phyloP scores from a whole-genome alignment of 2,888 invertebrate genomes.

The Agriotes lineatus region DNA sequence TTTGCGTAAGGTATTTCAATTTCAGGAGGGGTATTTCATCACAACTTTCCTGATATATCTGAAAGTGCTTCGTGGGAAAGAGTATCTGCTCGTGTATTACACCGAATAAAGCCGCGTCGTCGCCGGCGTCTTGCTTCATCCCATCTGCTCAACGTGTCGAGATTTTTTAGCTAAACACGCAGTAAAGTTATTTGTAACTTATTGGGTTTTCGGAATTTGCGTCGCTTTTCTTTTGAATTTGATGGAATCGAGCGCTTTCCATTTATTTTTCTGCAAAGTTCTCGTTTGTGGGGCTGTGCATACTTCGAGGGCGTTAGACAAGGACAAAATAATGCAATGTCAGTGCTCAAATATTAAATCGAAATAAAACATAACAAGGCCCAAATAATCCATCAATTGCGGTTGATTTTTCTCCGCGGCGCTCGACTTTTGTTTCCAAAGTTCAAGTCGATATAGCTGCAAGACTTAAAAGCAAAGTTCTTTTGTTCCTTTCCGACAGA shows the following conservation, averaged over 20 bases:
- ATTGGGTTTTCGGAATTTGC: slow-evolving; percentile 10
- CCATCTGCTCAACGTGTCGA: slow-evolving; percentile 10
- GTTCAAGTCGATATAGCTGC: slow-evolving; percentile 16
- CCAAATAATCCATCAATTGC: slow-evolving; percentile 19
- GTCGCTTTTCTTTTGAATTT: slow-evolving; percentile 5
- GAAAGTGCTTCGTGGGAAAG: slow-evolving; percentile 26
- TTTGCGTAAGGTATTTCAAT: slow-evolving; percentile 24
- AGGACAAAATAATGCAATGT: not conserved
- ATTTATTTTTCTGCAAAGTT: slow-evolving; percentile 11
- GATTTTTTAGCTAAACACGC: slow-evolving; percentile 24
- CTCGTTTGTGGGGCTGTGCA: no score
- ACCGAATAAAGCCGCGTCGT: slow-evolving; percentile 19
- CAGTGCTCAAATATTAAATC: slow-evolving; percentile 1
- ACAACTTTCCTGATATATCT: slow-evolving; percentile 26
- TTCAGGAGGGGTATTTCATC: slow-evolving; percentile 18
- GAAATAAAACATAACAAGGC: slow-evolving; percentile 14
- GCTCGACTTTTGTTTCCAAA: slow-evolving; percentile 17
- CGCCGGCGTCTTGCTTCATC: slow-evolving; percentile 20
- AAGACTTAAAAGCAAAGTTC: slow-evolving; percentile 21
- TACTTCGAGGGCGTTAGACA: no score
- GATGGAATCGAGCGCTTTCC: slow-evolving; percentile 2
- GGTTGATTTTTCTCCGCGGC: slow-evolving; percentile 5
- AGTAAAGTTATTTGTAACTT: slow-evolving; percentile 26
- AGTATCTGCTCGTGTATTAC: slow-evolving; percentile 23
- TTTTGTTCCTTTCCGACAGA: slow-evolving; percentile 3